phyloP scores from a whole-genome alignment of 2,797 vertebrate species.

The Microctenopoma lineatum region DNA sequence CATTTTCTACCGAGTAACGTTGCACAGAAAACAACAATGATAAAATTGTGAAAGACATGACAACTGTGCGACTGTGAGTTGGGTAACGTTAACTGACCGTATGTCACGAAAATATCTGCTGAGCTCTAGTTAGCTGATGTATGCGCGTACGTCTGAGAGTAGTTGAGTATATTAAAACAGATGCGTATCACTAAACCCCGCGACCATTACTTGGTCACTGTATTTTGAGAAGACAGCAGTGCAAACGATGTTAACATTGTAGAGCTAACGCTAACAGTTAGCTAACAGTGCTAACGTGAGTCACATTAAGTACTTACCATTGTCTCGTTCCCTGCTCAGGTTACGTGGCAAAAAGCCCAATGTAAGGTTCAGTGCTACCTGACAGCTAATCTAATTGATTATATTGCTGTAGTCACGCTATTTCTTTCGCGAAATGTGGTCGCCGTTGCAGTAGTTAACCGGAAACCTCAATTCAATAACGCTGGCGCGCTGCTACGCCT shows the following conservation, averaged over 20 bases:
- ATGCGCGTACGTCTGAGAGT: fast-evolving
- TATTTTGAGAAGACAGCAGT: background rate
- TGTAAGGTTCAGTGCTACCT: background rate
- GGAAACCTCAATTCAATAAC: constrained; percentile 54
- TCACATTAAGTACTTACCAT: constrained; percentile 72
- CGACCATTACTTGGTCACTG: background rate
- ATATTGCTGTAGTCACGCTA: background rate
- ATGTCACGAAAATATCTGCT: background rate
- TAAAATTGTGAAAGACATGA: background rate
- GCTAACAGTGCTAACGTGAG: constrained; percentile 6
- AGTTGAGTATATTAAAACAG: fast-evolving
- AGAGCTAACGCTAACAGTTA: constrained; percentile 21
- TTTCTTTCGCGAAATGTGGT: constrained; percentile 7
- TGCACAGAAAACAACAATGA: background rate
- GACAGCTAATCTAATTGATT: background rate
- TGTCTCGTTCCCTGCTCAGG: constrained; percentile 51
- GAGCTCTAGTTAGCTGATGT: too few species aligned
- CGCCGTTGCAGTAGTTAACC: constrained; percentile 44
- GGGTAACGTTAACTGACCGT: background rate
- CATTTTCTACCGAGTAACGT: too few species aligned
- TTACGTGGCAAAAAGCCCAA: constrained; percentile 23
- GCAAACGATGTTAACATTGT: background rate
- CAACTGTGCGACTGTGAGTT: background rate
- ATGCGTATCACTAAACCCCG: background rate
- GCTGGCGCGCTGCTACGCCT: constrained; percentile 18